Percentiles rank a stretch among this genome's conserved stretches.
phyloP scores from a whole-genome alignment of 2,888 invertebrate genomes.

The Thymelicus acteon region DNA sequence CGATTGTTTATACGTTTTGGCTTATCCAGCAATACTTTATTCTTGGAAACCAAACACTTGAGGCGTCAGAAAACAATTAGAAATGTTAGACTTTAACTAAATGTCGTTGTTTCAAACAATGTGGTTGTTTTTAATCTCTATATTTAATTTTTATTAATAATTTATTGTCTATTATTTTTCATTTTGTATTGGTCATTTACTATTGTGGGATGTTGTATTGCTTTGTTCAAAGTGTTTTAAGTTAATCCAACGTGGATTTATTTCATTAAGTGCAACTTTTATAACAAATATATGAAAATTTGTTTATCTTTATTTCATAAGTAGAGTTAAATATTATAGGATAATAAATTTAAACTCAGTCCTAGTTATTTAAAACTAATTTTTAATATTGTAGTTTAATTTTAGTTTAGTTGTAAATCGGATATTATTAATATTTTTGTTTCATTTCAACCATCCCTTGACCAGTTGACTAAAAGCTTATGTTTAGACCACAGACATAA shows the following conservation, averaged over 20 bases:
- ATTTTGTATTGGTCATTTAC: slow-evolving; percentile 10
- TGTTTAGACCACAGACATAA: too few relatives aligned
- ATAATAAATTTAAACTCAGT: too few relatives aligned
- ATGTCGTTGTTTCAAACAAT: slow-evolving; percentile 14
- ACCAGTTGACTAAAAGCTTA: too few relatives aligned
- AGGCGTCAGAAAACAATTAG: slow-evolving; percentile 19
- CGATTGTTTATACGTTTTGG: slow-evolving; percentile 40
- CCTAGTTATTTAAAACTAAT: too few relatives aligned
- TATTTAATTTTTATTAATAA: neutral
- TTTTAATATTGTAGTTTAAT: too few relatives aligned
- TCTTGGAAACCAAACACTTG: slow-evolving; percentile 17
- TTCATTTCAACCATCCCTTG: too few relatives aligned
- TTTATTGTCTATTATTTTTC: slow-evolving; percentile 4
- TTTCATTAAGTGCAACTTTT: neutral
- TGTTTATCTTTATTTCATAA: too few relatives aligned
- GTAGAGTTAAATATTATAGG: too few relatives aligned
- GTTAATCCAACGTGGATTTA: neutral
- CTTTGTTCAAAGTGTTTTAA: neutral
- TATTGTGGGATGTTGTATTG: neutral
- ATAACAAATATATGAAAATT: too few relatives aligned
- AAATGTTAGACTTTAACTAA: neutral
- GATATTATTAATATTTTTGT: too few relatives aligned
- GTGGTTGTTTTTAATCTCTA: slow-evolving; percentile 26
- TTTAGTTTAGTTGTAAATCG: too few relatives aligned
- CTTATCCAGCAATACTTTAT: neutral